Conservation (phyloP, 2,113 vertebrate genomes). For the Heptranchias perlo region DNA sequence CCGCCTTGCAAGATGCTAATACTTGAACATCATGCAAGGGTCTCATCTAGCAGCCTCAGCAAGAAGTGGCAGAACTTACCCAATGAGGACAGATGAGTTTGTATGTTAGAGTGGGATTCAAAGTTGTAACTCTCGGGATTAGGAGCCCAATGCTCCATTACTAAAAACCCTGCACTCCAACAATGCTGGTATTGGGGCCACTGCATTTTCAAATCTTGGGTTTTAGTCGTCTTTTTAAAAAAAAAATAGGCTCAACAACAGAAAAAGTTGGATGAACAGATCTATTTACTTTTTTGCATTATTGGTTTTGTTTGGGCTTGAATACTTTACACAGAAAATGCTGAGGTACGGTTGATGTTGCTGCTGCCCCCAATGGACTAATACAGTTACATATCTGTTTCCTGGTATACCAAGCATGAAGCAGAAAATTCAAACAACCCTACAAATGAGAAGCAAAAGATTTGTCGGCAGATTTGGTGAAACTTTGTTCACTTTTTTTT, state of each 20-base stretch:
- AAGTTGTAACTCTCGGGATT: background rate
- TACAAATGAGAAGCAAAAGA: background rate
- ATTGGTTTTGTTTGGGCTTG: background rate
- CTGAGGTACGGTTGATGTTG: background rate
- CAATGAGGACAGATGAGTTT: slow-evolving; percentile 7
- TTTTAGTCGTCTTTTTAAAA: slow-evolving; percentile 16
- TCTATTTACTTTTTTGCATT: background rate
- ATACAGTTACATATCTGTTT: background rate
- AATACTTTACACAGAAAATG: background rate
- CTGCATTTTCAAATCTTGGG: background rate
- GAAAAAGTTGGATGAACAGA: background rate
- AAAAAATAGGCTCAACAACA: background rate
- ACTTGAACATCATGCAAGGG: background rate
- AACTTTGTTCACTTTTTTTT: background rate
- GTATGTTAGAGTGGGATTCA: background rate
- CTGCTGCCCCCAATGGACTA: background rate
- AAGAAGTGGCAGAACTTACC: slow-evolving; percentile 11
- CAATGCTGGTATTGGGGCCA: background rate
- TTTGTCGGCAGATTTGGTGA: slow-evolving; percentile 6
- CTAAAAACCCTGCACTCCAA: background rate
- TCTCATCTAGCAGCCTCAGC: background rate
- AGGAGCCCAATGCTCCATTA: background rate
- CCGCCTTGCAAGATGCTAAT: background rate
- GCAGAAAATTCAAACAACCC: background rate
- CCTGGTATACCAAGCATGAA: background rate